Evolutionary conservation across 2,113 vertebrate genomes (phyloP), one percentile per base, ranked within the genome.

Genomic region (Odocoileus hemionus): DNA sequence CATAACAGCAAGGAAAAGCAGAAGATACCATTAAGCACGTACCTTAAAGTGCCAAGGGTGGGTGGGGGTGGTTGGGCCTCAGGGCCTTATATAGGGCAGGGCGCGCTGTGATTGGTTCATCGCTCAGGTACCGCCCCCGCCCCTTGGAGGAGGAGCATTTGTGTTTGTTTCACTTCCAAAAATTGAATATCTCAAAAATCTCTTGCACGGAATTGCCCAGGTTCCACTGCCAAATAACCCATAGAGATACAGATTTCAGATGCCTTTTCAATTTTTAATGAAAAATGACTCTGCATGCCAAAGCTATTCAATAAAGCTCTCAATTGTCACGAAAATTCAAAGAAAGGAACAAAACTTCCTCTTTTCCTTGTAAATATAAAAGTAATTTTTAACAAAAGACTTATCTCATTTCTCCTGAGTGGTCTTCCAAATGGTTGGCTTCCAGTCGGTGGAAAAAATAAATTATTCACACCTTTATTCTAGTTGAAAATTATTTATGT

Each of bases 71-170:
- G 11, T 16, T 36, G 61, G 3, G 6, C 15, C n/a, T 9, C 76
- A 2, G 25, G 15, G 79, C 47, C 74, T 98, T 98, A 97, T 98
- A 98, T 98, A 98, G 96, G 92, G 90, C 90, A 57, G 67, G 97
- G 57, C 47, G 92, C 1, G 79, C 97, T 91, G 96, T 98, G 98
- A 98, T 98, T 98, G 98, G 97, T 97, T 94, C 94, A 74, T 94
- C 50, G 0, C 58, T 17, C 9, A 9, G 39, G 36, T 74, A 7
- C 50, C 57, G 36, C 84, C 89, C 83, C 94, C 82, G 6, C 60
- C 88, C 64, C 54, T 30, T 17, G 1, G 17, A 43, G 85, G 30
- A 58, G 64, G 85, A 55, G 52, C 26, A 14, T 95, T 96, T 98
- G 98, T 98, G 98, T 98, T 98, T 98, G 89, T 98, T 97, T 78